Base-by-base conservation (phyloP, 2,888 invertebrate genomes). In the Drosophila recens region DNA sequence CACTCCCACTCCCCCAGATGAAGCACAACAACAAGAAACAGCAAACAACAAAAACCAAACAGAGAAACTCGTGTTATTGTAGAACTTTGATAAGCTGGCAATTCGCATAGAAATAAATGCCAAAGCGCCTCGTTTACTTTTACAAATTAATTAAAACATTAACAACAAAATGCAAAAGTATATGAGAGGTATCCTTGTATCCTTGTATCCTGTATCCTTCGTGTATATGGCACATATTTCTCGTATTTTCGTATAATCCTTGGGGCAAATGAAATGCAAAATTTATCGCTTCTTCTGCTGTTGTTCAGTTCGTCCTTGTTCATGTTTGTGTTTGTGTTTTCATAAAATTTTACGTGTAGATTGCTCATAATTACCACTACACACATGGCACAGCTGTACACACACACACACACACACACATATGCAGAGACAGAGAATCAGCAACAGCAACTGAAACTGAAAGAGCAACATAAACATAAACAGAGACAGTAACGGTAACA, bases 71-170 rank as follows among this genome's bases (percentile, higher is more conserved):
- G 67, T 71, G 59, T 67, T 75, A 72, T 75, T 75, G 66, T 75
- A 48, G 43, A 75, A 75, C 42, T 75, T 75, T 63, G 59, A 72
- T 71, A 76, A 75, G 63, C 67, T 62, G 72, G 56, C 65, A 49
- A 62, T 67, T 59, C 59, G 49, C 46, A 23, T 33, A 10, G 51
- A 36, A 43, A 62, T 40, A 57, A 57, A 69, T 67, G 67, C 61
- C 48, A 49, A 74, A 69, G 52, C 48, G 72, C 66, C 66, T 27
- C 58, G 38, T 78, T 79, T 79, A 70, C 23, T 75, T 82, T 72
- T 75, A 62, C 75, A 82, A 82, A 82, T 82, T 82, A 82, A 82
- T 82, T 82, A 82, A 82, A 82, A 85, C 86, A 82, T 85, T 85
- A 82, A 79, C 79, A 63, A 54, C 45, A 62, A 63, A 64, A 54